These are phyloP conservation scores for Nothoprocta perdicaria DNA, from an alignment of 2,113 vertebrate genomes.

Conservation along the genomic window DNA sequence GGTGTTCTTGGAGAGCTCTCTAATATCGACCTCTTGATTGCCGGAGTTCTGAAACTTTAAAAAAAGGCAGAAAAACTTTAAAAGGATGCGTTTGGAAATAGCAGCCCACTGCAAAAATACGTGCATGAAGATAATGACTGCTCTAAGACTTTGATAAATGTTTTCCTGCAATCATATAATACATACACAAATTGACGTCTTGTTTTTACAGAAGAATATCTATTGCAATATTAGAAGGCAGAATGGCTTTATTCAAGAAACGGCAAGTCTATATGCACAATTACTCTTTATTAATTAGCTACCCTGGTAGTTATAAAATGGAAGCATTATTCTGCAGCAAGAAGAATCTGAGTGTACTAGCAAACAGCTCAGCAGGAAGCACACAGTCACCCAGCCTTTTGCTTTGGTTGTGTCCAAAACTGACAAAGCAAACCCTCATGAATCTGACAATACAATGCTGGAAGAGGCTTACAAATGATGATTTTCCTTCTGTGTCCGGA, in stretches of 20 bases:
- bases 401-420: not conserved
- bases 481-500: slow-evolving; percentile 90
- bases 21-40: slow-evolving; percentile 91
- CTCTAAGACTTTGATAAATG: not conserved
- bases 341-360: not conserved
- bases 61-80: slow-evolving; percentile 51
- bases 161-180: not conserved
- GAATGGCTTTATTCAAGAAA: not conserved
- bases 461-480: slow-evolving; percentile 85
- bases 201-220: not conserved
- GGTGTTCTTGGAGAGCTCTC: slow-evolving; percentile 93
- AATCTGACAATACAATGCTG: accelerated
- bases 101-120: not conserved
- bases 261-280: not conserved
- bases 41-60: slow-evolving; percentile 92
- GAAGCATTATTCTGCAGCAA: not conserved
- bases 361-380: not conserved
- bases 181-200: not conserved
- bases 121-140: not conserved
- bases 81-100: not conserved
- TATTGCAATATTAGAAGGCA: not conserved
- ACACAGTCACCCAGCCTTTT: not conserved
- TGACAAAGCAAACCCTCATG: accelerated
- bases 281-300: not conserved
- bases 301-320: not conserved